Evolutionary conservation across 2,113 vertebrate species (phyloP).

Genomic region (Caranx ignobilis): DNA sequence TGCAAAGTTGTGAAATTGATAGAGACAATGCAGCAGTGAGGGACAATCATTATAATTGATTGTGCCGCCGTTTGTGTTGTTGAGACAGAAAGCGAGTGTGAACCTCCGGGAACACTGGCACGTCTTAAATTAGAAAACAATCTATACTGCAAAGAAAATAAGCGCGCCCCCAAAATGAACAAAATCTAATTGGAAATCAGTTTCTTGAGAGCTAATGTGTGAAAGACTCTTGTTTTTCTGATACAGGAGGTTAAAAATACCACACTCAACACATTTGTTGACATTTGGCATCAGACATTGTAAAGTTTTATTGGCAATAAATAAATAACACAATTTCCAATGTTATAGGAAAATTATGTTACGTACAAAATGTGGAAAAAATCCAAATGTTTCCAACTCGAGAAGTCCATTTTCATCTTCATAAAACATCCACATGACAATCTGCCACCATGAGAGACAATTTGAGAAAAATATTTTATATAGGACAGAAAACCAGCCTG

Average conservation of each 20-base stretch:
- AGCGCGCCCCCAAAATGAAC: background rate
- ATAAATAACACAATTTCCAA: background rate
- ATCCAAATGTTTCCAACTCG: too few relatives aligned
- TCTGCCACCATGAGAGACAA: background rate
- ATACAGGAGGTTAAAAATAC: background rate
- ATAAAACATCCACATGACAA: background rate
- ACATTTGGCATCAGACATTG: background rate
- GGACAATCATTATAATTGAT: slow-evolving; percentile 29
- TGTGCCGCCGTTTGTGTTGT: slow-evolving; percentile 15
- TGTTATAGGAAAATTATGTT: background rate
- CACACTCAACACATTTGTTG: background rate
- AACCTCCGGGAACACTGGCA: slow-evolving; percentile 2
- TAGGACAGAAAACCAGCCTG: background rate
- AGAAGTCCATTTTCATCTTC: too few relatives aligned
- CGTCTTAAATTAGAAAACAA: slow-evolving; percentile 39
- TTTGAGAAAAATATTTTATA: too few relatives aligned
- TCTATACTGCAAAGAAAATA: slow-evolving; percentile 24
- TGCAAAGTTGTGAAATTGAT: slow-evolving; percentile 58
- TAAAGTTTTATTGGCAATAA: background rate
- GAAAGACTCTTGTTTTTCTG: background rate
- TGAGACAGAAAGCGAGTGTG: slow-evolving; percentile 14
- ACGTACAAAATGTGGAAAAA: background rate
- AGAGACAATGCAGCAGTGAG: slow-evolving; percentile 37
- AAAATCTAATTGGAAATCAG: background rate
- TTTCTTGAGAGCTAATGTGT: background rate